These are phyloP conservation scores for Pocillopora damicornis DNA, from an alignment of 64 coral and sea anemone species.

Conservation along the genomic window DNA sequence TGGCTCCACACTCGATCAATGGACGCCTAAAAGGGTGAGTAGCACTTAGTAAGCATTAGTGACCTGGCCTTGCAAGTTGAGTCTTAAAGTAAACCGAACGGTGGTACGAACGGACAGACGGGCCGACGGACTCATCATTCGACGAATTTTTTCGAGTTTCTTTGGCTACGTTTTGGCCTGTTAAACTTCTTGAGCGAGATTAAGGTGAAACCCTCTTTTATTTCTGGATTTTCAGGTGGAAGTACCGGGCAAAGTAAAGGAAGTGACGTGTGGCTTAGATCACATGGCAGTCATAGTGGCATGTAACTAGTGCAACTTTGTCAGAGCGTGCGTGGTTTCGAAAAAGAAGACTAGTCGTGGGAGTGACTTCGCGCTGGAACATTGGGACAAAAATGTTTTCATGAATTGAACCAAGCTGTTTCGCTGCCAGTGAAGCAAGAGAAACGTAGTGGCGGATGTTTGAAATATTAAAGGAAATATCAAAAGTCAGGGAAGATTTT, in stretches of 20 bases:
- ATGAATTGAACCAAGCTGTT: background rate
- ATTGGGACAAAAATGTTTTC: background rate
- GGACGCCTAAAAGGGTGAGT: slow-evolving; percentile 60
- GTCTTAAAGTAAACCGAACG: no score
- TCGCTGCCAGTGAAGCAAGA: no score
- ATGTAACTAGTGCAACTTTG: background rate
- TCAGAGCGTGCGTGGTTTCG: background rate
- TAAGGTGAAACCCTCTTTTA: background rate
- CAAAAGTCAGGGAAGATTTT: no score
- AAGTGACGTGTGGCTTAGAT: slow-evolving; percentile 81
- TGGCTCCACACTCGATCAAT: slow-evolving; percentile 52
- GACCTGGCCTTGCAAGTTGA: no score
- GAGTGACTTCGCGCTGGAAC: background rate
- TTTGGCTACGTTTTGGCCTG: background rate
- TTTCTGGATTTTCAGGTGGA: slow-evolving; percentile 51
- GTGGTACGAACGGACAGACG: no score
- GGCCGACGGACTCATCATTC: no score
- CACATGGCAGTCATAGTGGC: slow-evolving; percentile 53
- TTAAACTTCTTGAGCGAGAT: background rate
- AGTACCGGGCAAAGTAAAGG: slow-evolving; percentile 57
- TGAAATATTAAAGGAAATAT: no score
- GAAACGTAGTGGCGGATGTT: no score
- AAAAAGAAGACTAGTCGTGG: background rate
- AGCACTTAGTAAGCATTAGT: no score
- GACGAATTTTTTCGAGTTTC: background rate